These are phyloP conservation scores for Corythaixoides concolor DNA, from an alignment of 2,113 vertebrate species.

Conservation along the genomic window DNA sequence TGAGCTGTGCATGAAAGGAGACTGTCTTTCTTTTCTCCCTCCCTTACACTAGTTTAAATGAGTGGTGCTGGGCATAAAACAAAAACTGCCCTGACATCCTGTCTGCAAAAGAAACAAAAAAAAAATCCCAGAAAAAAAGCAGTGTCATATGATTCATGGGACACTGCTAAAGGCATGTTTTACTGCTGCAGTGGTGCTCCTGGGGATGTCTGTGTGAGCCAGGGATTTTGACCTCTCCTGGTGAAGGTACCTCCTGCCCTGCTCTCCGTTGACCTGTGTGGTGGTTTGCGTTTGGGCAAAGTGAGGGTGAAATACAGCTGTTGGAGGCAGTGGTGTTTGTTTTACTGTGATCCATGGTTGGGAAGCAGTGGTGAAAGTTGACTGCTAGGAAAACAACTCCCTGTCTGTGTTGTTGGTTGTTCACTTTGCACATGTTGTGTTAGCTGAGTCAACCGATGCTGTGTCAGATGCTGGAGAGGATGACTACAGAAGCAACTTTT, in stretches of 20 bases:
- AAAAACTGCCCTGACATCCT: neutral
- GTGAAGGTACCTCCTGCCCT: neutral
- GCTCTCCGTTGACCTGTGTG: neutral
- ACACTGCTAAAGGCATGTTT: neutral
- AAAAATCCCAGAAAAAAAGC: neutral
- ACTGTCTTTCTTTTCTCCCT: neutral
- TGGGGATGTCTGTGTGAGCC: neutral
- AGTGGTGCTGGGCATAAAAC: neutral
- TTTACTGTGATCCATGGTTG: neutral
- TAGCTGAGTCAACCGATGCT: neutral
- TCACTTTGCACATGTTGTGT: neutral
- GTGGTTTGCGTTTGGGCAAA: neutral
- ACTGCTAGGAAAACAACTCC: neutral
- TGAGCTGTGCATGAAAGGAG: neutral
- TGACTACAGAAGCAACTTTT: neutral
- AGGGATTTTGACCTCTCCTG: neutral
- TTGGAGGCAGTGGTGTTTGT: neutral
- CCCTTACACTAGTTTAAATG: neutral
- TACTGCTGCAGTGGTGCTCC: neutral
- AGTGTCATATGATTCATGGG: neutral
- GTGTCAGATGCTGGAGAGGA: neutral
- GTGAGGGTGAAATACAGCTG: neutral
- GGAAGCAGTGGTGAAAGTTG: neutral
- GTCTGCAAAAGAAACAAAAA: neutral
- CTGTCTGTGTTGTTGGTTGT: neutral